Evolutionary conservation across 2,888 invertebrate species (phyloP), one percentile per base, ranked within the genome.

Genomic region (Plagodis dolabraria): DNA sequence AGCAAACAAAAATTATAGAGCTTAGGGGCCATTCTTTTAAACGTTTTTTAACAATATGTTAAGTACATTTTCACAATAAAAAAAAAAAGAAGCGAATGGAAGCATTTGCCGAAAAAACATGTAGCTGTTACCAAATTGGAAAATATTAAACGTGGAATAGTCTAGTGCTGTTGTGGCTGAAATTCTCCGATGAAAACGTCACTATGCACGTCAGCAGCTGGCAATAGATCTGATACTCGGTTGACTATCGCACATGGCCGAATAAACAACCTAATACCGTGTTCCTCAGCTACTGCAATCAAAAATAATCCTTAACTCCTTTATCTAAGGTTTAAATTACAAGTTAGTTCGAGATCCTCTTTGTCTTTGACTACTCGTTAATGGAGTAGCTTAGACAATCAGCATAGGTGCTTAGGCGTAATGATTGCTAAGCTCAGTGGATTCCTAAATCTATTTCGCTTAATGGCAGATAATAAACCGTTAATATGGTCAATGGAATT

Each of bases 121-220:
- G 44, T 38, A 36, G 43, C 43, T 22, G 43, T 38, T 33, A 33
- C 46, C 35, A 38, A 38, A 52, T 47, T 52, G 48, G 43, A 35
- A 56, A 46, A 48, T 45, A 43, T 47, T 57, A 44, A 54, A 47
- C 53, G 45, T 42, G 33, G 47, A 47, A 59, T 47, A 40, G 35
- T 45, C 8, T 40, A 40, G 36, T 35, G 42, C 8, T 43, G 54
- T 44, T 60, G 44, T 49, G 53, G 44, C 22, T 55, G 36, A 55
- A 64, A 63, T 63, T 68, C 60, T 54, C 9, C 42, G 58, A 55
- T 11, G 47, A 56, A 51, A 56, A 56, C 66, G 66, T 68, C 68
- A 65, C 44, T 43, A 47, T 45, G 33, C 52, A 65, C 68, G 68
- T 68, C 68, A 64, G 47, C 53, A 56, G 59, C 61, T 67, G 65